Evolutionary conservation across 2,888 invertebrate genomes (phyloP), one percentile per base, ranked within the genome.

Genomic region (Catocala sponsa): DNA sequence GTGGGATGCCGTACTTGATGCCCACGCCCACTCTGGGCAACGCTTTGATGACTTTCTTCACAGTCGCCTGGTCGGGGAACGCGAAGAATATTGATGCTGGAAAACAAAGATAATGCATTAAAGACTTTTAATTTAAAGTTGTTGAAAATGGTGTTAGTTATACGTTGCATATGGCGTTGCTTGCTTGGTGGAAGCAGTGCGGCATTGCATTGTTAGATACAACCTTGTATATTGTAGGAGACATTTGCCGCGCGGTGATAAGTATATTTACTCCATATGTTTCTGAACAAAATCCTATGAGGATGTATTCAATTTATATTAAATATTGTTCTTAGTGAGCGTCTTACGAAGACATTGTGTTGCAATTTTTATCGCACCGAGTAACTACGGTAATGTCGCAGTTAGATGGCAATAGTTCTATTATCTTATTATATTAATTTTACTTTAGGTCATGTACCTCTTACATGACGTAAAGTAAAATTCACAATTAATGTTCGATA

Each of bases 1-100:
- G 99, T 56, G 99, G 98, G 85, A 99, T 98, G 81, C 99, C 99
- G 91, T 99, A 99, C 93, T 99, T 99, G 94, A 99, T 99, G 83
- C 99, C 99, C 54, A 99, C 99, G 9, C 99, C 99, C 70, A 99
- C 99, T 64, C 99, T 95, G 0, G 99, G 99, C 80, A 99, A 95
- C 2, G 98, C 98, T 91, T 99, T 99, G 92, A 99, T 99, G 79
- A 99, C 99, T 94, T 99, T 98, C 95, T 99, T 99, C 85, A 99
- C 99, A 51, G 99, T 99, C 75, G 97, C 96, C 93, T 99, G 99
- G 92, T 99, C 99, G 78, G 98, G 97, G 92, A 99, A 99, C 74
- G 99, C 98, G 95, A 99, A 99, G 96, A 99, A 97, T 88, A 99
- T 98, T 61, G 99, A 99, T 55, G 99, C 99, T 99, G 96, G 73